Evolutionary conservation across 2,888 invertebrate genomes (phyloP).

Genomic region (Ashinkailepas kermadecensis): DNA sequence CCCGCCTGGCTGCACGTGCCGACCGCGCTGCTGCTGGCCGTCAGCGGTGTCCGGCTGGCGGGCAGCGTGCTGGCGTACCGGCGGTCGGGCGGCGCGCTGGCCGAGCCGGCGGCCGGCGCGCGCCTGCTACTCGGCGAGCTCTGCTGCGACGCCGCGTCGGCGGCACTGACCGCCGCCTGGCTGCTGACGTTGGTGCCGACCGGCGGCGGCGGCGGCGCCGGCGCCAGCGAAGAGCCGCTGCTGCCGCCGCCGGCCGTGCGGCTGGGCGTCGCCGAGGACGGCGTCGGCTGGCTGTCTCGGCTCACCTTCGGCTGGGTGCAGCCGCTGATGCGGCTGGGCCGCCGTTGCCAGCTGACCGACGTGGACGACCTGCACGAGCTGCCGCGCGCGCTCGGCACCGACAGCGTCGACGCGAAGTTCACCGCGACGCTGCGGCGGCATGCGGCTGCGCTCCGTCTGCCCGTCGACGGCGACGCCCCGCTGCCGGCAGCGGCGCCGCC

Average conservation of each 20-base stretch:
- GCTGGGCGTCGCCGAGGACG: slow-evolving; percentile 75
- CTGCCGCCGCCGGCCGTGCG: slow-evolving; percentile 37
- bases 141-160: neutral
- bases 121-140: neutral
- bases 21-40: neutral
- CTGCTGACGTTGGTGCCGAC: neutral
- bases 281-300: slow-evolving; percentile 58
- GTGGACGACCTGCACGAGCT: slow-evolving; percentile 39
- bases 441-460: neutral
- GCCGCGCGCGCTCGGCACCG: slow-evolving; percentile 29
- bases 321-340: slow-evolving; percentile 72
- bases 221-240: neutral
- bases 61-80: neutral
- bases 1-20: neutral
- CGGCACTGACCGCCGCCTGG: neutral
- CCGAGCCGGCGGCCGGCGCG: neutral
- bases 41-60: neutral
- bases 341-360: slow-evolving; percentile 56
- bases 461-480: slow-evolving; percentile 23
- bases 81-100: neutral
- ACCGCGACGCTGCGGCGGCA: neutral
- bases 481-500: slow-evolving; percentile 25
- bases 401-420: slow-evolving; percentile 28
- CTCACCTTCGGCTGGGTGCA: slow-evolving; percentile 83
- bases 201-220: neutral